Base-by-base conservation (phyloP, 2,797 vertebrate species). In the Astyanax mexicanus region DNA sequence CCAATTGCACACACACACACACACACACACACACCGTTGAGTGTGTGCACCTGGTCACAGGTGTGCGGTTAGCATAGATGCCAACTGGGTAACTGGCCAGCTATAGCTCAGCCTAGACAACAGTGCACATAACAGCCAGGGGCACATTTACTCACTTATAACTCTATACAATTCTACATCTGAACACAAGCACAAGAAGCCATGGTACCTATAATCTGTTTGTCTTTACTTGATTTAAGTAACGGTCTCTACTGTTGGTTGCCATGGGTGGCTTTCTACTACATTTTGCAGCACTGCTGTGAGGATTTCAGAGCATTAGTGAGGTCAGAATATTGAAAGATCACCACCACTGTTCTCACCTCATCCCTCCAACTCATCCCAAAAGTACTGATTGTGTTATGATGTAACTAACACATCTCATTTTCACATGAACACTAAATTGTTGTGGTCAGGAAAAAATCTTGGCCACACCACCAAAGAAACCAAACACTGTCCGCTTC, bases 401-500 rank as follows among this genome's bases (percentile, higher is more conserved):
- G 13, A 32, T 58, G 13, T 12, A n/a, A 58, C 15, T 0, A 17
- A 32, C 27, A 60, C 10, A 58, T 58, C 17, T 15, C 29, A 58
- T 5, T 27, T 58, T 29, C 55, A 27, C 1, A 9, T 21, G 17
- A 37, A 61, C n/a, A 7, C n/a, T 44, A 19, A 25, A 21, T 25
- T 64, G 38, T n/a, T 65, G 13, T 27, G 23, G 21, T 44, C 27
- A 29, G 64, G 44, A 66, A 10, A 35, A 12, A 47, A 32, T 10
- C 60, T 4, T 6, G 12, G 42, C 11, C 51, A 74, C 19, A 45
- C 13, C 55, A 23, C 42, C 15, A 61, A 42, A 40, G 35, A 60
- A 68, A 60, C 6, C 40, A 68, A 42, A 45, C 44, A 25, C 3
- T 58, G 13, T 67, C 49, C n/a, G 38, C 45, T 58, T 68, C 19